phyloP scores from a whole-genome alignment of 2,113 vertebrate species.

The Nesoenas mayeri region DNA sequence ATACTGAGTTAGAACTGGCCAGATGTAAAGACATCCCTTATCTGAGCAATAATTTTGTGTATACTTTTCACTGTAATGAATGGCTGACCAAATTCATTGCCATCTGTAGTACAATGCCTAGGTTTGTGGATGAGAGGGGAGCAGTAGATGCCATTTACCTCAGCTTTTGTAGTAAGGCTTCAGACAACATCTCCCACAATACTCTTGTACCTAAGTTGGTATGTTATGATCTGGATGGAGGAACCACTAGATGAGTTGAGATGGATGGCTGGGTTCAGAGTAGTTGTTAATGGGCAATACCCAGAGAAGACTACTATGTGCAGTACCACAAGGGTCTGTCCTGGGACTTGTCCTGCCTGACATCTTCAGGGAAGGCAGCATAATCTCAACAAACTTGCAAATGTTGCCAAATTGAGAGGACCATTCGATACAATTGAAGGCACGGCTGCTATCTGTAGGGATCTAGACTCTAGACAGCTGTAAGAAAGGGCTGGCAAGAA shows the following conservation, averaged over 20 bases:
- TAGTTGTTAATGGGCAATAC: neutral
- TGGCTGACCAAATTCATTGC: neutral
- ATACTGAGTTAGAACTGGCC: neutral
- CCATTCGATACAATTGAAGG: neutral
- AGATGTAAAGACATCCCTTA: neutral
- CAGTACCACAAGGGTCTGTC: neutral
- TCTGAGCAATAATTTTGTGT: neutral
- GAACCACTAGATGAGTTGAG: neutral
- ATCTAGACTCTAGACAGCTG: neutral
- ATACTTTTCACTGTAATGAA: neutral
- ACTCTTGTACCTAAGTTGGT: neutral
- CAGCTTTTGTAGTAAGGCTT: neutral
- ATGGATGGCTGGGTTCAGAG: neutral
- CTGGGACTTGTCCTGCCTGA: neutral
- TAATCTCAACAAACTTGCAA: neutral
- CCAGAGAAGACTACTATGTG: neutral
- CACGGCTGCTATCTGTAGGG: neutral
- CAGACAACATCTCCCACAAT: neutral
- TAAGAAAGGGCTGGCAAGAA: neutral
- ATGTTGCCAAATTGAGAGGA: neutral
- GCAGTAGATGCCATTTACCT: neutral
- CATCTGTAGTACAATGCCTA: neutral
- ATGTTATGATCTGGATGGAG: neutral
- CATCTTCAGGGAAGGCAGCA: neutral
- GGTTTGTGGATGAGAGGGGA: neutral